Evolutionary conservation across 2,888 invertebrate species (phyloP).

Genomic region (Ophioninae sp.): DNA sequence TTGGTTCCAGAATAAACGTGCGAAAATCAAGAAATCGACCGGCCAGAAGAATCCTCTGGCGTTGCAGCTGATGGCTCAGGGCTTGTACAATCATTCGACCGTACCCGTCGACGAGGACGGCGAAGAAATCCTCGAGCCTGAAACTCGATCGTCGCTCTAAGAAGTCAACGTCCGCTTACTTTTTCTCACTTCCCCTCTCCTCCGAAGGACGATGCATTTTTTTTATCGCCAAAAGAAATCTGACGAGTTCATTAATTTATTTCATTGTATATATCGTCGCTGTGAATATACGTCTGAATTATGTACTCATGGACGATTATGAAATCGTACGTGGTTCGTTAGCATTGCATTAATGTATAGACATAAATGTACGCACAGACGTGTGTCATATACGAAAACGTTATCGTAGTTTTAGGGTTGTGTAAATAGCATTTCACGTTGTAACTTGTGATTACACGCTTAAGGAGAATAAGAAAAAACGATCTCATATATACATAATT

Average conservation of each 20-base stretch:
- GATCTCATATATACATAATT: conserved; percentile 54
- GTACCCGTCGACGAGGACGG: conserved; percentile 88
- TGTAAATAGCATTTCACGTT: conserved; percentile 54
- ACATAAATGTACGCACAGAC: conserved; percentile 56
- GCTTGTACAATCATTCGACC: conserved; percentile 91
- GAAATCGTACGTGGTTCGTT: conserved; percentile 35
- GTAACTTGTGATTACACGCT: conserved; percentile 40
- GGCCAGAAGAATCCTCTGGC: conserved; percentile 88
- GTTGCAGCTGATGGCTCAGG: conserved; percentile 90
- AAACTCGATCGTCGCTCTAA: conserved; percentile 34
- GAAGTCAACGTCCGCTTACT: not conserved
- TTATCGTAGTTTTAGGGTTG: conserved; percentile 55
- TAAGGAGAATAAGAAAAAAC: conserved; percentile 43
- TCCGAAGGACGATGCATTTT: not conserved
- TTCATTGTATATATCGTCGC: conserved; percentile 54
- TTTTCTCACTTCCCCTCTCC: not conserved
- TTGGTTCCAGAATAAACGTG: conserved; percentile 99
- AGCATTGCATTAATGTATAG: conserved; percentile 55
- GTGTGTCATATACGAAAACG: conserved; percentile 54
- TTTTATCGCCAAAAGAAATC: not conserved
- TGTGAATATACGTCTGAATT: conserved; percentile 56
- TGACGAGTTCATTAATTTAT: conserved; percentile 61
- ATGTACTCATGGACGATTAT: conserved; percentile 49
- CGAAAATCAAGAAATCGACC: conserved; percentile 91
- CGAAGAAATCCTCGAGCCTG: conserved; percentile 83